These are phyloP conservation scores for Hipposideros larvatus DNA, from an alignment of 2,797 vertebrate species.

Conservation along the genomic window DNA sequence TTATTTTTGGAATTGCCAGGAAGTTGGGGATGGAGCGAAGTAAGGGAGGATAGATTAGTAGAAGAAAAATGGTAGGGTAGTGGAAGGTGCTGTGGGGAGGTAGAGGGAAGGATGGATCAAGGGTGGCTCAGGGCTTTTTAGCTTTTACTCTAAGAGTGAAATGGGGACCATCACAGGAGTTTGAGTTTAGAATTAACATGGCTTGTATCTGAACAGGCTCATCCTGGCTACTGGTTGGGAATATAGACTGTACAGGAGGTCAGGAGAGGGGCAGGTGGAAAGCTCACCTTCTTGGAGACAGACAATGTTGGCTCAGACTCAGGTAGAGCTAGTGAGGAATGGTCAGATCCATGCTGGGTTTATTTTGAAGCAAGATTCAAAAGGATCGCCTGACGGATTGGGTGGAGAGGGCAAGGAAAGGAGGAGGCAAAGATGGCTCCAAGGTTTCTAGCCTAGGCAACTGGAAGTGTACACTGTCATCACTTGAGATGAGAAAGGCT, in stretches of 20 bases:
- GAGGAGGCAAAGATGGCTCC: neutral
- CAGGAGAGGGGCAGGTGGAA: neutral
- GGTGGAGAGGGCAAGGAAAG: neutral
- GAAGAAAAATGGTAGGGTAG: neutral
- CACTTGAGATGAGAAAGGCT: neutral
- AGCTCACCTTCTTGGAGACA: neutral
- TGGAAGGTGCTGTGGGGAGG: too few relatives aligned
- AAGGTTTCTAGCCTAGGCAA: neutral
- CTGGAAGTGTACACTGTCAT: rapidly evolving
- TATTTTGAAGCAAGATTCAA: neutral
- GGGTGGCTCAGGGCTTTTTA: neutral
- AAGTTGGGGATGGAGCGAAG: neutral
- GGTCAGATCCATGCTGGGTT: neutral
- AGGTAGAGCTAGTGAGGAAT: neutral
- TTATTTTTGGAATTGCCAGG: neutral
- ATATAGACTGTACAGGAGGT: neutral
- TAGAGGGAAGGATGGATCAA: neutral
- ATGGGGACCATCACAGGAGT: neutral
- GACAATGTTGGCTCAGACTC: neutral
- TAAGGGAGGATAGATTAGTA: neutral
- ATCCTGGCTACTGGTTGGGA: neutral
- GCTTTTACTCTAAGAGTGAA: neutral
- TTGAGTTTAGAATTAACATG: neutral
- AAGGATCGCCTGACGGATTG: neutral
- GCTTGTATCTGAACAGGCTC: neutral